Evolutionary conservation across 2,797 vertebrate genomes (phyloP).

Genomic region (Paguma larvata): DNA sequence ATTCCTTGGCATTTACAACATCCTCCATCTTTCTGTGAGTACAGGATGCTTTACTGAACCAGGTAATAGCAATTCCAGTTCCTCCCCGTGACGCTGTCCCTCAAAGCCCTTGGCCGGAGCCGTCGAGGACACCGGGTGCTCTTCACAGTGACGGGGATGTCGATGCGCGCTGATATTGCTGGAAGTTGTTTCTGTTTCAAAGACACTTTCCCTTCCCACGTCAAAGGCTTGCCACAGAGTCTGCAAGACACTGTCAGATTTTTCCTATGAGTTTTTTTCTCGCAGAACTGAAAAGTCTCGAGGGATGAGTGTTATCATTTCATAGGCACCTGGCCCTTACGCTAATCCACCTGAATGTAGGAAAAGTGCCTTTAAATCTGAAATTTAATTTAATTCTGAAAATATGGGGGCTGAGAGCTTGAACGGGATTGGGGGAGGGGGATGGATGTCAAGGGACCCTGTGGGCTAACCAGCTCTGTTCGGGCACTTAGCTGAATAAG

Average conservation of each 20-base stretch:
- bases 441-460: neutral
- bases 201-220: neutral
- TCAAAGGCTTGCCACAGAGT: neutral
- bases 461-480: too few relatives aligned
- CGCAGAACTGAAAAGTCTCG: neutral
- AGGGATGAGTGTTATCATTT: neutral
- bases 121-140: fast-evolving
- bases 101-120: neutral
- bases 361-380: neutral
- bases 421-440: too few relatives aligned
- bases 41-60: neutral
- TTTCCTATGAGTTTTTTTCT: neutral
- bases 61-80: fast-evolving
- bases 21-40: neutral
- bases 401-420: neutral
- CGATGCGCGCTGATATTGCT: neutral
- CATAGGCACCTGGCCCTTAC: neutral
- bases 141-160: neutral
- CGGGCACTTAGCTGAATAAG: neutral
- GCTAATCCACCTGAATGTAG: neutral
- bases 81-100: neutral
- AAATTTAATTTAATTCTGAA: neutral
- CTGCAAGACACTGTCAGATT: neutral
- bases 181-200: neutral
- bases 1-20: neutral